Evolutionary conservation across 2,888 invertebrate species (phyloP).

Genomic region (Tanytarsus gracilentus): DNA sequence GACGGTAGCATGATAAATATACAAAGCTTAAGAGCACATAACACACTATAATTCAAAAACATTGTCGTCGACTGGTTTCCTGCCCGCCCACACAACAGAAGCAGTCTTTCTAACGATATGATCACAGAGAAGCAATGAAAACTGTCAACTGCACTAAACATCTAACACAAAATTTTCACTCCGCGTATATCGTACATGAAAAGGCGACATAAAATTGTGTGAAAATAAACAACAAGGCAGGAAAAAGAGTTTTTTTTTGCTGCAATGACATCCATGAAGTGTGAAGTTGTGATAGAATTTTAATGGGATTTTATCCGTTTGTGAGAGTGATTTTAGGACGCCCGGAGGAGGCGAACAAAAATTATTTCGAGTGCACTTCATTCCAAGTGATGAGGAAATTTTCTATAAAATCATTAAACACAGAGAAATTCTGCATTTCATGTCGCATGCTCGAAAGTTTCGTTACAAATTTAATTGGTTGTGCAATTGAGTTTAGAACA

Average conservation of each 20-base stretch:
- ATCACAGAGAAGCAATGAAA: not conserved
- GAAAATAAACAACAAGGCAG: not conserved
- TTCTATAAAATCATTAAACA: too few species aligned
- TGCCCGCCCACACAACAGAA: slow-evolving; percentile 21
- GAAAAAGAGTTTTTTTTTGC: not conserved
- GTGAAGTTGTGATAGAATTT: slow-evolving; percentile 16
- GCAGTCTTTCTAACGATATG: not conserved
- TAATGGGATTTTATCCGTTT: slow-evolving; percentile 7
- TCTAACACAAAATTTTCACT: slow-evolving; percentile 12
- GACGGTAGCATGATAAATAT: not conserved
- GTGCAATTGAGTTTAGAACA: not conserved
- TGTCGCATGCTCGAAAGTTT: not conserved
- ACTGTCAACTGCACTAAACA: slow-evolving; percentile 29
- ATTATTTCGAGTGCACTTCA: not conserved
- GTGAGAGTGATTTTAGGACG: too few species aligned
- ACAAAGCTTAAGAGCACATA: too few species aligned
- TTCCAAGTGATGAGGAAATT: not conserved
- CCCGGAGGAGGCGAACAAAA: not conserved
- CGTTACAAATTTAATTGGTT: slow-evolving; percentile 7
- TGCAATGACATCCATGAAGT: slow-evolving; percentile 7
- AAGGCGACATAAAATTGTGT: not conserved
- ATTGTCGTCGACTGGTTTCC: slow-evolving; percentile 11
- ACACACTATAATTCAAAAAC: slow-evolving; percentile 29
- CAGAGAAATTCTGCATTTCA: slow-evolving; percentile 12
- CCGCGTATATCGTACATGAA: not conserved